Percentiles rank a stretch among this genome's conserved stretches.
Conservation (phyloP, 2,888 invertebrate species). For the Pollenia angustigena region DNA sequence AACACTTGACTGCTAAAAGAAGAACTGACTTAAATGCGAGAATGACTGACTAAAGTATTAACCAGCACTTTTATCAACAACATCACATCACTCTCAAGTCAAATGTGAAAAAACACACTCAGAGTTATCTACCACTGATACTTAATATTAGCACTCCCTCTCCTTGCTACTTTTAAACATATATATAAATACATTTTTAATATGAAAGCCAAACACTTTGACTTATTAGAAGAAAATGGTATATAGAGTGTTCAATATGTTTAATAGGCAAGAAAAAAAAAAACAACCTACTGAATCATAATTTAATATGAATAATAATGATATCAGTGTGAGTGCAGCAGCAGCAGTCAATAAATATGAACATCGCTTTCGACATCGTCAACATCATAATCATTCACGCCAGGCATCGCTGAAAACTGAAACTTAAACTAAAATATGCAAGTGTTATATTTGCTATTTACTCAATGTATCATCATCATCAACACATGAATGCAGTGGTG, state of each 20-base stretch:
- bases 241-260: background rate
- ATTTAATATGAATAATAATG: slow-evolving; percentile 63
- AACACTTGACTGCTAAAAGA: slow-evolving; percentile 53
- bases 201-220: background rate
- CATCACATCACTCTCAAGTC: slow-evolving; percentile 22
- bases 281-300: slow-evolving; percentile 59
- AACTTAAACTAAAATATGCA: slow-evolving; percentile 51
- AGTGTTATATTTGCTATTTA: slow-evolving; percentile 59
- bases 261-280: background rate
- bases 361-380: slow-evolving; percentile 40
- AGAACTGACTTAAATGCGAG: slow-evolving; percentile 54
- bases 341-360: slow-evolving; percentile 47
- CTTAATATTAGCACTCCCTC: background rate
- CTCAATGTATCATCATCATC: slow-evolving; percentile 56
- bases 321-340: slow-evolving; percentile 63
- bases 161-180: background rate
- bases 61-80: slow-evolving; percentile 22
- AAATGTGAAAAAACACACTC: slow-evolving; percentile 13
- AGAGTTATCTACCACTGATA: slow-evolving; percentile 36
- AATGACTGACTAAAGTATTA: slow-evolving; percentile 54
- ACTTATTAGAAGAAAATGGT: no score
- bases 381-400: slow-evolving; percentile 55
- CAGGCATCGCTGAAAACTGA: slow-evolving; percentile 49
- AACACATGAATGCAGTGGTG: slow-evolving; percentile 51
- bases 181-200: slow-evolving; percentile 9